Base-by-base conservation (phyloP, 2,888 invertebrate species). In the Tanypteryx hageni region DNA sequence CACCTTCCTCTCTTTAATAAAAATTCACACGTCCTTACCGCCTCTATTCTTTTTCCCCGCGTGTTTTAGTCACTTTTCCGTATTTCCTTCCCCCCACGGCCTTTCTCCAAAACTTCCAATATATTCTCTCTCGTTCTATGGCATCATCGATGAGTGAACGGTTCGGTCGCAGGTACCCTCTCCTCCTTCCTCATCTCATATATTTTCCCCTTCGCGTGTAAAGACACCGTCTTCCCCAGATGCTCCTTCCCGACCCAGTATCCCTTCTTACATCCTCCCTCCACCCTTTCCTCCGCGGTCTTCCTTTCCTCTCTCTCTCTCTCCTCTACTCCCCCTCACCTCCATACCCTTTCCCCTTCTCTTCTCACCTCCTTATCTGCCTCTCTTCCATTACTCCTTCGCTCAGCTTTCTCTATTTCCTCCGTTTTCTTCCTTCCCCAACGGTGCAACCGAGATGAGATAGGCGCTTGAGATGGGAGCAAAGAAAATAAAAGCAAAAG, bases 401-500 rank as follows among this genome's bases (percentile, higher is more conserved):
- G 7, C 27, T 44, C 31, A 0, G 22, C 22, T 81, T 22, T 31
- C 82, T 44, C n/a, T n/a, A n/a, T n/a, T n/a, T n/a, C 44, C 44
- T 11, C 31, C 14, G 5, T 13, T 22, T 16, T 5, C 82, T n/a
- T 83, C 56, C 83, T 18, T 44, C 44, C 82, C 82, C 13, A 44
- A 44, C 5, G 44, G 44, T 44, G 5, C 44, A 44, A 3, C 44
- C 44, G 44, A 44, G 44, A 44, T 3, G 44, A 44, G 44, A 5
- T 44, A 44, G 44, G 44, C 44, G 1, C 44, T 44, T 5, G 44
- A 44, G 5, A 44, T 5, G 44, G 5, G 44, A 64, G 89, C 89
- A 59, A 68, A 64, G 89, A 31, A 89, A 89, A 89, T 89, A 89
- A 89, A 89, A 61, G 59, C 61, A 44, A 89, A 76, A 44, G 56